Base-by-base conservation (phyloP, 2,888 invertebrate genomes). In the Drosophila bunnanda region DNA sequence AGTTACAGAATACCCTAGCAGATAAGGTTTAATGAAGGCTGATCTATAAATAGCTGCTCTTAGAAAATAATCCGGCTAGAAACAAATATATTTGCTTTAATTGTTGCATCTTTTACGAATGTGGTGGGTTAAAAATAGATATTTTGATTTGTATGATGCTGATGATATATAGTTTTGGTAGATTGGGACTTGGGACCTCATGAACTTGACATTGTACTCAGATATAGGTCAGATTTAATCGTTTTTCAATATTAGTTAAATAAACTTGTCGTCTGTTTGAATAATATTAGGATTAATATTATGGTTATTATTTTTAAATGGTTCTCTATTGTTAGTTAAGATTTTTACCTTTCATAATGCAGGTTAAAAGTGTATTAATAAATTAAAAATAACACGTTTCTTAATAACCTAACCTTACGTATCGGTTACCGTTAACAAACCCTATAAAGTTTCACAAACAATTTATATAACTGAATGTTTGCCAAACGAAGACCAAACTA, bases 41-140 rank as follows among this genome's bases (percentile, higher is more conserved):
- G 34, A 28, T 6, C 56, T 34, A 56, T 36, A 43, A 50, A 64
- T 60, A 59, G 22, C 38, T 30, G 10, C 12, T 20, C 12, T 20
- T 8, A 2, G 17, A 17, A 30, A 41, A 32, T 41, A 41, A 54
- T 54, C 54, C 17, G 54, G 32, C 54, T 60, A 12, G 41, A 54
- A 53, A 59, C 38, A 30, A 54, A 41, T 41, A 25, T 13, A 39
- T 59, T 59, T 60, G 2, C 9, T 54, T 60, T 39, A 54, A 41
- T 54, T 30, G 39, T 39, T 41, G 59, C 59, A 59, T 17, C 22
- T 60, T 25, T 17, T 32, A 54, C 32, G 43, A 44, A 54, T 41
- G 13, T 32, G 32, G 10, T 32, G 54, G 10, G 22, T 10, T 60
- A 54, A 32, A 54, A 60, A 36, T 53, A 53, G n/a, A n/a, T n/a